Conservation (phyloP, 2,113 vertebrate genomes). For the Balaenoptera acutorostrata region DNA sequence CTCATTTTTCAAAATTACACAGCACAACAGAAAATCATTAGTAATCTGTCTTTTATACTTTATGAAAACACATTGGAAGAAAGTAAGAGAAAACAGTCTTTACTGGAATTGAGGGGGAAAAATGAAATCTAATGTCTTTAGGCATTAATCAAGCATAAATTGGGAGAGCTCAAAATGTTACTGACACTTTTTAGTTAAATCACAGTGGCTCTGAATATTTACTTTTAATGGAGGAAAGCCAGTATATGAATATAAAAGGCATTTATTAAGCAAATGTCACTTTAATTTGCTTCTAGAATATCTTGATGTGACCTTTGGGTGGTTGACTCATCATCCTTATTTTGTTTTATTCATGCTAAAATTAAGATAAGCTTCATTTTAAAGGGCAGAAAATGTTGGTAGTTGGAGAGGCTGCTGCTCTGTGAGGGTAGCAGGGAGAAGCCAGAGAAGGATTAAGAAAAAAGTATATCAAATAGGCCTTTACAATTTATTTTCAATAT, state of each 20-base stretch:
- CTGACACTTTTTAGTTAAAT: not conserved
- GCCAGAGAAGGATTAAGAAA: not conserved
- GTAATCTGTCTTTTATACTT: constrained; percentile 15
- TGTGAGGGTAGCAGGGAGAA: not conserved
- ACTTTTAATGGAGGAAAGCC: not conserved
- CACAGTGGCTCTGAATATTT: not conserved
- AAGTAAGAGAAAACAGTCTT: not conserved
- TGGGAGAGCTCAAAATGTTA: not conserved
- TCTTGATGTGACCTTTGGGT: constrained; percentile 30
- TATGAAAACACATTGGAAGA: not conserved
- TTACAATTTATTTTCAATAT: not conserved
- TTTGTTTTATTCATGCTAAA: constrained; percentile 34
- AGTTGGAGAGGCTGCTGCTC: not conserved
- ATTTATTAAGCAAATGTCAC: constrained; percentile 51
- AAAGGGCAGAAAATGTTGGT: not conserved
- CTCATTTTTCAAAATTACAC: constrained; percentile 12
- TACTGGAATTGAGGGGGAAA: not conserved
- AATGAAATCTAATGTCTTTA: not conserved
- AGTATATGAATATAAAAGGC: not conserved
- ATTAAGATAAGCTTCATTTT: constrained; percentile 15
- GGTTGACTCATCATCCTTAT: not conserved
- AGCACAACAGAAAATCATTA: constrained; percentile 18
- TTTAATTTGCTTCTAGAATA: constrained; percentile 40
- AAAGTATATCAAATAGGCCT: not conserved
- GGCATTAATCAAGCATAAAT: not conserved